phyloP scores from a whole-genome alignment of 1,140 invertebrate species.

The Cydia fagiglandana region DNA sequence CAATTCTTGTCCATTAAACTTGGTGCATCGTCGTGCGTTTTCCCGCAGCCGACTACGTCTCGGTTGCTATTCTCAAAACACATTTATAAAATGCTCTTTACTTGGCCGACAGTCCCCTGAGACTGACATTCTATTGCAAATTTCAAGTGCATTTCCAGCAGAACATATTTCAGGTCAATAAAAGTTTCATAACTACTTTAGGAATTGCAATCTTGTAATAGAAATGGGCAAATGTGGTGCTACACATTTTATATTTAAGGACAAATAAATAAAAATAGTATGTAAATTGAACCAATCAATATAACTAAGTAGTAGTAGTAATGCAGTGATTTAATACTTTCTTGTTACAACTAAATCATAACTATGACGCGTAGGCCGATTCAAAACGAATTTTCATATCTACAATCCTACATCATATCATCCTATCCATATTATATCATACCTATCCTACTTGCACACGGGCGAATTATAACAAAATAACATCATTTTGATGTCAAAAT shows the following conservation, averaged over 20 bases:
- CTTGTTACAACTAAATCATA: too few species aligned
- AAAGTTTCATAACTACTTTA: constrained; percentile 54
- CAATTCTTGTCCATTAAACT: constrained; percentile 80
- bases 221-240: neutral
- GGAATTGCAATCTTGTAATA: constrained; percentile 42
- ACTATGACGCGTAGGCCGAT: too few species aligned
- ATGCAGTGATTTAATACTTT: too few species aligned
- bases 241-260: neutral
- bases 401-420: too few species aligned
- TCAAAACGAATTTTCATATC: too few species aligned
- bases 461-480: too few species aligned
- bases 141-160: constrained; percentile 67
- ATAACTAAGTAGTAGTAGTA: too few species aligned
- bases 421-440: too few species aligned
- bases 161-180: constrained; percentile 63
- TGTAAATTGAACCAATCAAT: neutral
- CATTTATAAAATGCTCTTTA: constrained; percentile 77
- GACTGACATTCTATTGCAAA: constrained; percentile 70
- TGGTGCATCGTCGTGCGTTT: constrained; percentile 72
- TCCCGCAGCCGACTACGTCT: constrained; percentile 57
- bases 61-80: constrained; percentile 68
- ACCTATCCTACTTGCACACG: too few species aligned
- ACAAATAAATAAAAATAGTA: neutral
- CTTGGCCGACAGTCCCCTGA: constrained; percentile 64
- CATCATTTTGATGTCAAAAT: too few species aligned